These are phyloP conservation scores for Platichthys stellatus DNA, from an alignment of 2,113 vertebrate species.

Conservation along the genomic window DNA sequence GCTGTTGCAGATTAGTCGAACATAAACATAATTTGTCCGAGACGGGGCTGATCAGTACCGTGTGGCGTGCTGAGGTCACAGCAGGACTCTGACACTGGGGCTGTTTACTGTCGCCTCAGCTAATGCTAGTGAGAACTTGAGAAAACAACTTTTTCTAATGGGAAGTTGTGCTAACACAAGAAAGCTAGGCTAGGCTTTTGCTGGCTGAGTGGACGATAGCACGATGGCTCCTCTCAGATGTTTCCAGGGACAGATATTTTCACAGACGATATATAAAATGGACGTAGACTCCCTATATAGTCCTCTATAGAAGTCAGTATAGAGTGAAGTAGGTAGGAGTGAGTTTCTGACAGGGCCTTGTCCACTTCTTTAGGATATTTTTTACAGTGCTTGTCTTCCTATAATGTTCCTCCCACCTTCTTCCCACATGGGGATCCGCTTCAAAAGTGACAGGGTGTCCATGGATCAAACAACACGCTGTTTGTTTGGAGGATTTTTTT, in stretches of 20 bases:
- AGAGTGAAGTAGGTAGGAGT: no score
- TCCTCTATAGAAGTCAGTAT: no score
- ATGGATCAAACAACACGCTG: conserved; percentile 37
- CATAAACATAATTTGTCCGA: not conserved
- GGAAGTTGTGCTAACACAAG: no score
- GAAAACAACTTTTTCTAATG: no score
- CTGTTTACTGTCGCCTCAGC: not conserved
- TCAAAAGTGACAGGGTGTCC: conserved; percentile 63
- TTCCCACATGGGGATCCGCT: conserved; percentile 71
- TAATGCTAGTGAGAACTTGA: not conserved
- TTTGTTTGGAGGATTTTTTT: conserved; percentile 3
- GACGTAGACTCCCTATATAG: no score
- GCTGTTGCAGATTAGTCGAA: not conserved
- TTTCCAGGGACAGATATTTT: no score
- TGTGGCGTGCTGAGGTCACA: not conserved
- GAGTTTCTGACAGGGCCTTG: no score
- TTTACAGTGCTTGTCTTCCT: conserved; percentile 28
- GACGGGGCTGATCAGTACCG: not conserved
- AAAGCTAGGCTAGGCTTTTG: no score
- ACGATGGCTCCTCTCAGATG: no score
- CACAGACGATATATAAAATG: no score
- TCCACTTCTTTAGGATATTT: conserved; percentile 4
- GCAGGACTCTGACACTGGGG: not conserved
- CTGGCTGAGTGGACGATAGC: no score
- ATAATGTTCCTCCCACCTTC: conserved; percentile 19